Evolutionary conservation across 2,797 vertebrate genomes (phyloP).

Genomic region (Syndactyla subalaris): DNA sequence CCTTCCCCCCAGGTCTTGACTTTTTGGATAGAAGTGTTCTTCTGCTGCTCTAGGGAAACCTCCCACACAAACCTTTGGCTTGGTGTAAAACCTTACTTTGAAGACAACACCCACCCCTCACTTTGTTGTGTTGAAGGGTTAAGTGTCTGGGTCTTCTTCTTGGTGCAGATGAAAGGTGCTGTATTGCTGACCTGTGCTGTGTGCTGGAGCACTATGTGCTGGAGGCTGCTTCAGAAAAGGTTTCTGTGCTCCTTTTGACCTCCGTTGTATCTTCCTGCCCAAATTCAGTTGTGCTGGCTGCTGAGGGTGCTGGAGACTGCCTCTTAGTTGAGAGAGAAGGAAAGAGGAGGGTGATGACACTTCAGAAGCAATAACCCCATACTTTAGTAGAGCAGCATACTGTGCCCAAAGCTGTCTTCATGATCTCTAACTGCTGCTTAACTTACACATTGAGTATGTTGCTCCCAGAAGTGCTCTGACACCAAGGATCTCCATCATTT

Average conservation of each 20-base stretch:
- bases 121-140: conserved; percentile 17
- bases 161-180: not conserved
- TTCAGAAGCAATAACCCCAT: not conserved
- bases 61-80: not conserved
- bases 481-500: not conserved
- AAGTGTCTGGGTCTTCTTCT: conserved; percentile 23
- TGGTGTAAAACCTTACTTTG: not conserved
- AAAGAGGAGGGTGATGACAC: not conserved
- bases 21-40: not conserved
- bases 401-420: not conserved
- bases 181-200: not conserved
- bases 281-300: not conserved
- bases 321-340: not conserved
- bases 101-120: not conserved
- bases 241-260: not conserved
- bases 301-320: conserved; percentile 23
- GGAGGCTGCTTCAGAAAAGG: not conserved
- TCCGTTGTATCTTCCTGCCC: not conserved
- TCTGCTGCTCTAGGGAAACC: not conserved
- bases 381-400: not conserved
- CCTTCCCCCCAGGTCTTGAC: not conserved
- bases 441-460: not conserved
- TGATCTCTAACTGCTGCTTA: not conserved
- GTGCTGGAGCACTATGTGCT: not conserved
- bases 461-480: not conserved